A percentile compares a stretch with the other conserved stretches of the same genome.
Conservation (phyloP, 23 tunicate species). For the Phallusia fumigata region DNA sequence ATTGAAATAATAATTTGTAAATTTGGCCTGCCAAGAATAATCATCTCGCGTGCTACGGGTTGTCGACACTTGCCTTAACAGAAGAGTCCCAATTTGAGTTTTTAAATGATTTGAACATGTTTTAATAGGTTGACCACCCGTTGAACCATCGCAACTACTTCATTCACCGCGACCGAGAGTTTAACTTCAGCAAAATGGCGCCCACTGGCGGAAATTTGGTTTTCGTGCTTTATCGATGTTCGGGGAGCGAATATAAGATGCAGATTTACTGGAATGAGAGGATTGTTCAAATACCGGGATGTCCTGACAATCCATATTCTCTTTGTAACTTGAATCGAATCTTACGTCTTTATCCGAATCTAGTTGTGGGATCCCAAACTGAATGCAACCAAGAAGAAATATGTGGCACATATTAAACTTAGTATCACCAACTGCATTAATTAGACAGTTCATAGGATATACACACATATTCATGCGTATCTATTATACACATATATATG, state of each 20-base stretch:
- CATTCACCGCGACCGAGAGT: background rate
- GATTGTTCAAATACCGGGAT: background rate
- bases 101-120: too few species aligned
- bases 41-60: too few species aligned
- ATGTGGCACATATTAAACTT: background rate
- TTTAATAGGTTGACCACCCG: background rate
- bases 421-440: too few species aligned
- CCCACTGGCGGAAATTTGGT: background rate
- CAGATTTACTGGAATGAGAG: background rate
- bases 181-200: background rate
- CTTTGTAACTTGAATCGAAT: background rate
- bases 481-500: too few species aligned
- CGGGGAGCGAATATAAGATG: background rate
- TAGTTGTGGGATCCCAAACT: background rate
- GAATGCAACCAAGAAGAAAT: background rate
- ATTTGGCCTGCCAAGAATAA: too few species aligned
- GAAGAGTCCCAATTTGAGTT: too few species aligned
- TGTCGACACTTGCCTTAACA: too few species aligned
- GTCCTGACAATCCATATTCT: background rate
- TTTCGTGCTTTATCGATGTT: background rate
- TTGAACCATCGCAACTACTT: background rate
- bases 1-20: too few species aligned
- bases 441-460: too few species aligned
- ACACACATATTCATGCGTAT: too few species aligned
- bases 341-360: background rate